phyloP scores from a whole-genome alignment of 1,140 invertebrate species.

The Scylla paramamosain region DNA sequence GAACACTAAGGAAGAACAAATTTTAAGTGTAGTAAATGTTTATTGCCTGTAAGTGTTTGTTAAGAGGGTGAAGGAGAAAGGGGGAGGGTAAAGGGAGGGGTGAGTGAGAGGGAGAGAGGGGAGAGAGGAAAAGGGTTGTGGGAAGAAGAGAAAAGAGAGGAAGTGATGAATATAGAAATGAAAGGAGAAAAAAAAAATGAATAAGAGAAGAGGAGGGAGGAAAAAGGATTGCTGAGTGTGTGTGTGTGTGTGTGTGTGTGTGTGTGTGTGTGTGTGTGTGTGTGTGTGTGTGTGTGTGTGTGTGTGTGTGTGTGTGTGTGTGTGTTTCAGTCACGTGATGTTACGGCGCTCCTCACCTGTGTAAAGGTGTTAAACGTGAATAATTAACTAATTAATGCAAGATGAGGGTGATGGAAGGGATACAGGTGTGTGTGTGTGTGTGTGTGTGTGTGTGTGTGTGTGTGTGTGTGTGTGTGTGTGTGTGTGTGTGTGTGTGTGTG shows the following conservation, averaged over 20 bases:
- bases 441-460: conserved; percentile 16
- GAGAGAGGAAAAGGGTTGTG: no score
- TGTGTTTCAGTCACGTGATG: neutral
- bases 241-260: conserved; percentile 48
- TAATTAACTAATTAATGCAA: no score
- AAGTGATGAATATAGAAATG: neutral
- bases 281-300: conserved; percentile 50
- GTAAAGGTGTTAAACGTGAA: no score
- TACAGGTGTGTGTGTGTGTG: neutral
- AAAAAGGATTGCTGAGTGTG: neutral
- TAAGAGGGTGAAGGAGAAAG: neutral
- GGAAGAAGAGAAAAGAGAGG: no score
- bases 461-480: neutral
- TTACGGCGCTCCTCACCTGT: no score
- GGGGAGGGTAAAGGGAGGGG: neutral
- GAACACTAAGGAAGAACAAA: no score
- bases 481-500: conserved; percentile 16
- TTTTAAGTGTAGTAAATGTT: no score
- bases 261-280: conserved; percentile 36
- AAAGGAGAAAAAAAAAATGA: neutral
- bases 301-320: conserved; percentile 52
- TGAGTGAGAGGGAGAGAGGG: no score
- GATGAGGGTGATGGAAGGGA: neutral
- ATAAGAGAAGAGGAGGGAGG: neutral
- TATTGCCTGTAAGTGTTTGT: no score